A percentile compares a stretch with the other conserved stretches of the same genome.
Evolutionary conservation across 2,797 vertebrate genomes (phyloP).

Genomic region (Anguilla marmorata): DNA sequence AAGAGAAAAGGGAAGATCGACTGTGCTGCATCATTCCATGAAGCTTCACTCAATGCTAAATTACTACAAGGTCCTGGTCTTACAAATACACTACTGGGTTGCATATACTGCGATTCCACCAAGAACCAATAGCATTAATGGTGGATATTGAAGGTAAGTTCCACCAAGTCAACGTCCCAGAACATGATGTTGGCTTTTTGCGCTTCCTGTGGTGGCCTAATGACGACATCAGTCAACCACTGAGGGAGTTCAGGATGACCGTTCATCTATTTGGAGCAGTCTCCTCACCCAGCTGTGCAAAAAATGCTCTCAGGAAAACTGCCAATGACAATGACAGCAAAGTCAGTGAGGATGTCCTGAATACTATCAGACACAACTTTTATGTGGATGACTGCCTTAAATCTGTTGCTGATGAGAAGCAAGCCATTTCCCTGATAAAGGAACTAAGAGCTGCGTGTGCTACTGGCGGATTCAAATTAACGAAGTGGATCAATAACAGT

Average conservation of each 20-base stretch:
- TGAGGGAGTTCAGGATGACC: neutral
- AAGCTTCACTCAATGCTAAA: neutral
- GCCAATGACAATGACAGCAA: neutral
- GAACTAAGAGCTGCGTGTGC: neutral
- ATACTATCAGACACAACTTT: neutral
- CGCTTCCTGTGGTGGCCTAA: neutral
- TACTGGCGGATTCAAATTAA: neutral
- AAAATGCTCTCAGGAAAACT: neutral
- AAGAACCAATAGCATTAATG: slow-evolving; percentile 3
- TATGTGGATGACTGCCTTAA: neutral
- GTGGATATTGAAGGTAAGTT: neutral
- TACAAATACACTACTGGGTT: slow-evolving; percentile 3
- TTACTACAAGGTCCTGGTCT: slow-evolving; percentile 21
- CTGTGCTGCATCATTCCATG: neutral
- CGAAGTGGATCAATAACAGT: neutral
- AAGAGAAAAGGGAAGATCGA: no score
- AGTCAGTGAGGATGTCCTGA: neutral
- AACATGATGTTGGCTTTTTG: neutral
- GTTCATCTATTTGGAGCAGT: no score
- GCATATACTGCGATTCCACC: neutral
- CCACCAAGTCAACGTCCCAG: neutral
- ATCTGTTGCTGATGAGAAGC: neutral
- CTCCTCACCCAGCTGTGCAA: no score
- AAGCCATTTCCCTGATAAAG: neutral
- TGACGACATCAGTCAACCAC: neutral